A percentile compares a stretch with the other conserved stretches of the same genome.
Evolutionary conservation across 1,140 invertebrate genomes (phyloP).

Genomic region (Zaprionus tsacasi): DNA sequence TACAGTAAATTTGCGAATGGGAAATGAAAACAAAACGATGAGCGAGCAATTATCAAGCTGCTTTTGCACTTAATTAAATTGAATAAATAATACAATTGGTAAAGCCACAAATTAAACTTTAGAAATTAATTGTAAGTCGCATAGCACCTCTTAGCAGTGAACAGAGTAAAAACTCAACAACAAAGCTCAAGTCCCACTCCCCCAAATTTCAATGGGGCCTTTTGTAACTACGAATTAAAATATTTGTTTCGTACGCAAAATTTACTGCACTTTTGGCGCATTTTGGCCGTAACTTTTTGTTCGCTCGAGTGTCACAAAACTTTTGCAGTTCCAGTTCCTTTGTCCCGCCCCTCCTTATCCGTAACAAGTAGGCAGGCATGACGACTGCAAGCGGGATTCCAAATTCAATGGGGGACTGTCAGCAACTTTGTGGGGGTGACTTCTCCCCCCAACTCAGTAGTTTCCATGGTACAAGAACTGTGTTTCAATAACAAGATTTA

Average conservation of each 20-base stretch:
- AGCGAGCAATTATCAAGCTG: not conserved
- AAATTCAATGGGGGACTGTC: constrained; percentile 24
- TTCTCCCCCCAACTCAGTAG: constrained; percentile 3
- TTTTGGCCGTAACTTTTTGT: constrained; percentile 45
- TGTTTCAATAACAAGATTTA: constrained; percentile 1
- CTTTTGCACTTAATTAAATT: not conserved
- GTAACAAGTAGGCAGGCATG: constrained; percentile 15
- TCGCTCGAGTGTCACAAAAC: constrained; percentile 49
- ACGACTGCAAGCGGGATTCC: not conserved
- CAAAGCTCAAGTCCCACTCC: constrained; percentile 6
- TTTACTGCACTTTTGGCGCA: constrained; percentile 46
- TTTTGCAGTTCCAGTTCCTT: constrained; percentile 37
- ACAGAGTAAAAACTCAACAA: constrained; percentile 10
- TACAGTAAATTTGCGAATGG: not conserved
- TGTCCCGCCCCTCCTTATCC: constrained; percentile 12
- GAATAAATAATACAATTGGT: constrained; percentile 44
- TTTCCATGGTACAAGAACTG: not conserved
- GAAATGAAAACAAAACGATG: not conserved
- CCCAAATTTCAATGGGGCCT: not conserved
- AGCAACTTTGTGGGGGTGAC: not conserved
- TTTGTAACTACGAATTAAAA: constrained; percentile 32
- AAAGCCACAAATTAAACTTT: constrained; percentile 68
- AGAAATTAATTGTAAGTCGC: constrained; percentile 71
- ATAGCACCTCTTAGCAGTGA: constrained; percentile 22
- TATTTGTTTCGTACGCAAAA: constrained; percentile 47